Conservation (phyloP, 2,888 invertebrate genomes). For the Strigamia crassipes region DNA sequence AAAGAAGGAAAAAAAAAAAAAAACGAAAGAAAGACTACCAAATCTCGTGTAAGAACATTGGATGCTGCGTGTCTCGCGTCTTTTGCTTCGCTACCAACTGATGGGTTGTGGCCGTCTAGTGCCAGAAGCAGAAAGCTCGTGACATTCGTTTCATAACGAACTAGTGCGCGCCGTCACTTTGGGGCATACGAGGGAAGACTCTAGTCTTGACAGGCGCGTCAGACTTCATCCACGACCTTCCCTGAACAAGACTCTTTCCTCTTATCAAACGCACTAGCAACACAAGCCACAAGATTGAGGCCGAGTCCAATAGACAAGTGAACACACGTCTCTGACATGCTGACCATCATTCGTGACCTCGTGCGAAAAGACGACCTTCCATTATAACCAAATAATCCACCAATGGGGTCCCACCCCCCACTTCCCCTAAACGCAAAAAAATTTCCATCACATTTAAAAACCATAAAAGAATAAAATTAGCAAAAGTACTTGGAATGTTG, state of each 20-base stretch:
- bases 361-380: slow-evolving; percentile 2
- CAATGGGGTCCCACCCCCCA: background rate
- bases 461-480: background rate
- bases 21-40: background rate
- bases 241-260: slow-evolving; percentile 10
- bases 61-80: background rate
- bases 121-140: slow-evolving; percentile 16
- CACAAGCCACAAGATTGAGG: slow-evolving; percentile 16
- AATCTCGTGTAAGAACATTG: background rate
- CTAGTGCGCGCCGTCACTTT: slow-evolving; percentile 3
- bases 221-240: slow-evolving; percentile 21
- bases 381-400: background rate
- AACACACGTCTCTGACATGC: slow-evolving; percentile 5
- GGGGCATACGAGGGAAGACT: background rate
- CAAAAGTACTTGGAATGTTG: background rate
- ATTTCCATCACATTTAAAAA: background rate
- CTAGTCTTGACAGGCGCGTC: slow-evolving; percentile 1
- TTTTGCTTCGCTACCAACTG: slow-evolving; percentile 6
- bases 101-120: slow-evolving; percentile 21
- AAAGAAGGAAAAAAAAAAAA: background rate
- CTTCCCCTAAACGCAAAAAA: background rate
- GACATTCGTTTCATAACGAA: slow-evolving; percentile 10
- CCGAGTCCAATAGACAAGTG: background rate
- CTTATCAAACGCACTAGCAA: slow-evolving; percentile 13
- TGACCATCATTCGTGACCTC: slow-evolving; percentile 11